Percentiles rank a stretch among this genome's conserved stretches.
phyloP scores from a whole-genome alignment of 2,888 invertebrate genomes.

The Pteria penguin region DNA sequence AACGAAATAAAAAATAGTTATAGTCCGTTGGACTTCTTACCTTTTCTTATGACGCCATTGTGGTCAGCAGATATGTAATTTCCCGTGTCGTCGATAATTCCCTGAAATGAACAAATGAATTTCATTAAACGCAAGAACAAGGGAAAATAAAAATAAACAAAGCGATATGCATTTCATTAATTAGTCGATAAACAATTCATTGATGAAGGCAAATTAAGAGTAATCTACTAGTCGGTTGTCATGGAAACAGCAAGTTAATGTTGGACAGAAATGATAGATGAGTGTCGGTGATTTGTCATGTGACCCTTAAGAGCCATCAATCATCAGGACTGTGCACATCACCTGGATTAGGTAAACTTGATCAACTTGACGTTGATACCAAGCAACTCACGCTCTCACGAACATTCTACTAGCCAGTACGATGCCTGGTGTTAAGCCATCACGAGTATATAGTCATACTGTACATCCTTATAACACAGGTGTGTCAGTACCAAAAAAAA shows the following conservation, averaged over 20 bases:
- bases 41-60: slow-evolving; percentile 78
- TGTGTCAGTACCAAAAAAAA: no score
- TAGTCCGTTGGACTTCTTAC: slow-evolving; percentile 60
- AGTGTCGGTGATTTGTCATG: slow-evolving; percentile 35
- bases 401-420: no score
- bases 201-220: slow-evolving; percentile 21
- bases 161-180: slow-evolving; percentile 3
- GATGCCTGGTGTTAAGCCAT: no score
- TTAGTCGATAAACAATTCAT: slow-evolving; percentile 11
- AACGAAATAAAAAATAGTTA: no score
- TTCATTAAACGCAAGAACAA: slow-evolving; percentile 34
- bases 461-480: no score
- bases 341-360: background rate
- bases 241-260: slow-evolving; percentile 37
- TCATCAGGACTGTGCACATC: slow-evolving; percentile 13
- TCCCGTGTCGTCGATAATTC: slow-evolving; percentile 62
- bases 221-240: slow-evolving; percentile 27
- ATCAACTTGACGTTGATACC: background rate
- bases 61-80: slow-evolving; percentile 71
- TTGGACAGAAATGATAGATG: slow-evolving; percentile 24
- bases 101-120: no score
- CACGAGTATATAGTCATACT: no score
- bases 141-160: background rate
- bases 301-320: slow-evolving; percentile 31
- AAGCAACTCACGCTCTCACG: no score